These are phyloP conservation scores for Pinctada fucata DNA, from an alignment of 2,888 invertebrate genomes.

Conservation along the genomic window DNA sequence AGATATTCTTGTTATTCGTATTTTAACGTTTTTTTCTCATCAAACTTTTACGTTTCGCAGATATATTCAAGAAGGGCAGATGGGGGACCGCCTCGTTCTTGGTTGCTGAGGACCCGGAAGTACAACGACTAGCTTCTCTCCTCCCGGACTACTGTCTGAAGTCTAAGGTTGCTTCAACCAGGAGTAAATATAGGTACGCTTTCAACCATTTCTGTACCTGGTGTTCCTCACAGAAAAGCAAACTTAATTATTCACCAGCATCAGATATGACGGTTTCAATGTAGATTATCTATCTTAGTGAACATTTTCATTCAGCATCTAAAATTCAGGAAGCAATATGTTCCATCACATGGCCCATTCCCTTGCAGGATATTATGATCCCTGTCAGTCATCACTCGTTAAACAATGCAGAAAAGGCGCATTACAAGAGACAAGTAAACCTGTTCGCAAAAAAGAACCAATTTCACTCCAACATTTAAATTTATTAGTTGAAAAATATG, in stretches of 20 bases:
- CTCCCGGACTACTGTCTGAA: not conserved
- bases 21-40: too few species aligned
- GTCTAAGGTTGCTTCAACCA: not conserved
- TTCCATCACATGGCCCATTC: not conserved
- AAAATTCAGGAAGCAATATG: not conserved
- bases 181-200: not conserved
- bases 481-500: not conserved
- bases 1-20: too few species aligned
- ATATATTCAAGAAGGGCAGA: too few species aligned
- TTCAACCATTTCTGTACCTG: not conserved
- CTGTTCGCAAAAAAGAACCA: not conserved
- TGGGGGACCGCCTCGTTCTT: too few species aligned
- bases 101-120: not conserved
- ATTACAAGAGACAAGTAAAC: not conserved
- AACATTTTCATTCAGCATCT: not conserved
- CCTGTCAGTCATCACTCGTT: too few species aligned
- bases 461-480: not conserved
- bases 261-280: slow-evolving; percentile 28
- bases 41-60: too few species aligned
- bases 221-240: slow-evolving; percentile 5
- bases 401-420: not conserved
- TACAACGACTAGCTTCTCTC: not conserved
- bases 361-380: slow-evolving; percentile 26
- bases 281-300: not conserved
- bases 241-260: slow-evolving; percentile 28